Evolutionary conservation across 2,888 invertebrate species (phyloP).

Genomic region (Eremobia ochroleuca): DNA sequence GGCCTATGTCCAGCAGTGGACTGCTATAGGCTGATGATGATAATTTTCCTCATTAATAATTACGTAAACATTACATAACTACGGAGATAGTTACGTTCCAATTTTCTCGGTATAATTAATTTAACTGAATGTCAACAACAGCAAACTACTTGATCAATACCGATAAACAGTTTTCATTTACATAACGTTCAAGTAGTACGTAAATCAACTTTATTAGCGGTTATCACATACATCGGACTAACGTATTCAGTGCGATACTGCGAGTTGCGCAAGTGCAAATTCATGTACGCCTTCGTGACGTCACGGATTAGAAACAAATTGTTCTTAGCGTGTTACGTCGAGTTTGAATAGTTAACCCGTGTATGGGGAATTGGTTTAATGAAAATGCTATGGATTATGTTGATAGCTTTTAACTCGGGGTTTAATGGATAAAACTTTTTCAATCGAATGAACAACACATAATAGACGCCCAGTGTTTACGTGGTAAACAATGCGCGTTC

Average conservation of each 20-base stretch:
- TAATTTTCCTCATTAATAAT: too few relatives aligned
- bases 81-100: too few relatives aligned
- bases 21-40: too few relatives aligned
- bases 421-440: conserved; percentile 4
- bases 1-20: too few relatives aligned
- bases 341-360: conserved; percentile 20
- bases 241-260: conserved; percentile 43
- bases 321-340: conserved; percentile 36
- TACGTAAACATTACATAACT: too few relatives aligned
- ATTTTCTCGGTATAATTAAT: conserved; percentile 17
- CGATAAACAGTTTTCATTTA: conserved; percentile 33
- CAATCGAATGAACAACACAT: neutral
- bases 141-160: conserved; percentile 21
- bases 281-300: conserved; percentile 70
- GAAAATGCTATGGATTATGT: conserved; percentile 6
- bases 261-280: conserved; percentile 75
- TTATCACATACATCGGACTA: conserved; percentile 33
- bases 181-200: conserved; percentile 10
- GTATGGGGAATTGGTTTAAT: conserved; percentile 6
- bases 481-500: neutral
- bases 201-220: conserved; percentile 39
- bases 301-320: conserved; percentile 49
- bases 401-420: conserved; percentile 1
- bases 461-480: neutral
- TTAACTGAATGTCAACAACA: conserved; percentile 20